A percentile compares a stretch with the other conserved stretches of the same genome.
Evolutionary conservation across 2,113 vertebrate species (phyloP).

Genomic region (Chlamydotis undulata): DNA sequence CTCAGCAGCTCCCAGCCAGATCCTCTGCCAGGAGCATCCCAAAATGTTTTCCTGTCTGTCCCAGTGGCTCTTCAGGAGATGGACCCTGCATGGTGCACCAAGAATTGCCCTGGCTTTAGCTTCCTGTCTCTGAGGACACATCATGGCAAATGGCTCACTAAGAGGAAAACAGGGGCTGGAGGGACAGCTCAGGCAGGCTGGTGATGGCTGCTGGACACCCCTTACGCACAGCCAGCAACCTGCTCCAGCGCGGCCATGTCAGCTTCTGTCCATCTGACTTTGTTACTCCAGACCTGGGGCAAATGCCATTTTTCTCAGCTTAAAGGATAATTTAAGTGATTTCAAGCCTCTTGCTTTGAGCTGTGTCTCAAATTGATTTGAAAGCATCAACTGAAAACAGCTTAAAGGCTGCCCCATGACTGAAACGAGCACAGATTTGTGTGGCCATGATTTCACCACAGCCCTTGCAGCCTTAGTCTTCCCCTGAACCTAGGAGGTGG

Average conservation of each 20-base stretch:
- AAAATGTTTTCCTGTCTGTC: neutral
- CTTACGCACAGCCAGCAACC: fast-evolving
- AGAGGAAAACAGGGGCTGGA: neutral
- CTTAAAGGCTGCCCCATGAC: neutral
- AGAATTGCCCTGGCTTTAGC: neutral
- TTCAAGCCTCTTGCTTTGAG: neutral
- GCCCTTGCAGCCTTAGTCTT: neutral
- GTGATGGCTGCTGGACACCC: neutral
- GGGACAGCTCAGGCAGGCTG: neutral
- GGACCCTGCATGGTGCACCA: neutral
- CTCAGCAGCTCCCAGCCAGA: neutral
- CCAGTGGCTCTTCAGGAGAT: neutral
- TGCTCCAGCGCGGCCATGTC: fast-evolving
- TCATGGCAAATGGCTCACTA: too few relatives aligned
- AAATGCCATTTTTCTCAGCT: neutral
- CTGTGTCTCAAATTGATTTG: neutral
- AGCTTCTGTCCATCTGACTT: neutral
- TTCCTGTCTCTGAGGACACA: neutral
- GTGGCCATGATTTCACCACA: neutral
- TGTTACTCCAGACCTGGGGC: neutral
- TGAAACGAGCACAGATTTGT: neutral
- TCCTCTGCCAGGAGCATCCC: neutral
- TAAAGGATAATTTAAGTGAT: neutral
- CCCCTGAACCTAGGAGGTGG: neutral
- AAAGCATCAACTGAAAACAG: neutral